Conservation (phyloP, 2,113 vertebrate genomes). For the Aldabrachelys gigantea region DNA sequence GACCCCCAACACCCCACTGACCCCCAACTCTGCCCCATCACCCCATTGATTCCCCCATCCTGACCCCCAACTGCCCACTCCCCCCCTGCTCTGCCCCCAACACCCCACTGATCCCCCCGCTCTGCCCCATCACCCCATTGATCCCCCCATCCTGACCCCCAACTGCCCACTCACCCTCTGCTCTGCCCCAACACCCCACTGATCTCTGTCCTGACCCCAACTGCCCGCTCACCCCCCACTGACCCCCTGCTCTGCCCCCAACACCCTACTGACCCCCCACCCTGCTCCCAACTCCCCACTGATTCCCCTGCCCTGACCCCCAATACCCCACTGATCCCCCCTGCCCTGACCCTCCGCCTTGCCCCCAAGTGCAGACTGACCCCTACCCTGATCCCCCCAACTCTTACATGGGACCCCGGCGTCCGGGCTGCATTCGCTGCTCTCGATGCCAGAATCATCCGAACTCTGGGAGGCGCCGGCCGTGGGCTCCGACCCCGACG, state of each 20-base stretch:
- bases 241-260: not conserved
- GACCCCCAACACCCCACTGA: not conserved
- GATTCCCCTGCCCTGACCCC: not conserved
- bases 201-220: not conserved
- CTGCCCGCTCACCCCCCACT: too few relatives aligned
- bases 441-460: not conserved
- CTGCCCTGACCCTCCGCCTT: not conserved
- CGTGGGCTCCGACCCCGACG: not conserved
- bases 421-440: conserved; percentile 12
- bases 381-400: not conserved
- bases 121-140: not conserved
- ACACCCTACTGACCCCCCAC: too few relatives aligned
- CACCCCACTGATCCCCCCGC: too few relatives aligned
- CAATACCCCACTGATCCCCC: not conserved
- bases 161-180: not conserved
- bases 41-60: too few relatives aligned
- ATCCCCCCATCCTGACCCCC: not conserved
- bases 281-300: too few relatives aligned
- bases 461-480: not conserved
- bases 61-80: too few relatives aligned
- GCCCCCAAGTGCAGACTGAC: not conserved
- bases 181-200: not conserved
- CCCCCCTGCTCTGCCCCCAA: too few relatives aligned
- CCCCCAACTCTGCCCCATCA: not conserved
- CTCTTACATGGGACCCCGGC: not conserved